These are phyloP conservation scores for Haliclona indistincta DNA, from an alignment of 37 sponge, comb jelly and placozoan genomes.

Conservation along the genomic window DNA sequence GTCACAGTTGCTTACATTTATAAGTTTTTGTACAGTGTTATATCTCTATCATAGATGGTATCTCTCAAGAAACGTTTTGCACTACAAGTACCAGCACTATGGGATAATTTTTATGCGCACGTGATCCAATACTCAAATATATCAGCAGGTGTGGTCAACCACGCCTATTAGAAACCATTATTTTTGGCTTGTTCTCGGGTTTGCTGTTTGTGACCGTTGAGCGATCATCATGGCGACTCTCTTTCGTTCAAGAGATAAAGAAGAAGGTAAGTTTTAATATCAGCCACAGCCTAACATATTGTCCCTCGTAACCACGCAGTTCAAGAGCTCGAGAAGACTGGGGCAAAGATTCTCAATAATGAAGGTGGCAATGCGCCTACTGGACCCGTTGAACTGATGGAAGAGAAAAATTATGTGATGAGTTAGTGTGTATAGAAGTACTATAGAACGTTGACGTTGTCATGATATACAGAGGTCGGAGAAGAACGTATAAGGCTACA, in stretches of 20 bases:
- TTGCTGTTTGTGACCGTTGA: too few relatives aligned
- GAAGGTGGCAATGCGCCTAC: conserved; percentile 6
- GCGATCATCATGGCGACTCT: conserved; percentile 35
- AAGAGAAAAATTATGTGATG: conserved; percentile 48
- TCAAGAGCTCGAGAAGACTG: conserved; percentile 63
- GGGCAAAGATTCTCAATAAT: conserved; percentile 42
- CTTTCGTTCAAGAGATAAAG: conserved; percentile 35
- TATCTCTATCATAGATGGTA: too few relatives aligned
- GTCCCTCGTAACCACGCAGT: conserved; percentile 21
- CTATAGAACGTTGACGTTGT: background rate
- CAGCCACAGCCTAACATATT: background rate
- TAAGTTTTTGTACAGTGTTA: too few relatives aligned
- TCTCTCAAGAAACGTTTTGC: too few relatives aligned
- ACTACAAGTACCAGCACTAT: too few relatives aligned
- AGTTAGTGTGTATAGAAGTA: conserved; percentile 22
- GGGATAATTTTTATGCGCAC: too few relatives aligned
- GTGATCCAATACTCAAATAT: too few relatives aligned
- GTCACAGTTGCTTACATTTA: too few relatives aligned
- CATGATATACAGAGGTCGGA: conserved; percentile 60
- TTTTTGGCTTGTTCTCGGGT: too few relatives aligned
- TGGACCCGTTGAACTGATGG: conserved; percentile 25
- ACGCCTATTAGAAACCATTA: too few relatives aligned
- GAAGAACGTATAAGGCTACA: conserved; percentile 71
- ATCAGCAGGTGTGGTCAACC: too few relatives aligned
- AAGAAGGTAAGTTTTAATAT: conserved; percentile 29